Conservation (phyloP, 2,797 vertebrate species). For the Muscicapa comitata region DNA sequence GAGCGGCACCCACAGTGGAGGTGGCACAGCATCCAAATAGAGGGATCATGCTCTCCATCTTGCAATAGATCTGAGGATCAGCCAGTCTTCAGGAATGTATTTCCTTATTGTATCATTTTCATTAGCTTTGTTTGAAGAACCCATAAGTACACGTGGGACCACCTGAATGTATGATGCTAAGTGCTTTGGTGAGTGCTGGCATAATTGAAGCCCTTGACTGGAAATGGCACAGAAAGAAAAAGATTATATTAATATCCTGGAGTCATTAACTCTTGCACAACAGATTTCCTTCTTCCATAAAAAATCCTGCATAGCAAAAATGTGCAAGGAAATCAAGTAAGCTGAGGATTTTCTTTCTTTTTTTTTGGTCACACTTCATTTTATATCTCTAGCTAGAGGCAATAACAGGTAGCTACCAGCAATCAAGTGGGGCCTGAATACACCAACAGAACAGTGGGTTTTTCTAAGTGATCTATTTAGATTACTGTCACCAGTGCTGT, state of each 20-base stretch:
- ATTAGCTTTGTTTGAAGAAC: neutral
- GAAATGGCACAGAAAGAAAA: neutral
- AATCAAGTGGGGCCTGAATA: neutral
- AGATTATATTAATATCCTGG: neutral
- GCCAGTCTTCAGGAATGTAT: neutral
- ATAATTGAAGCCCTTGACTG: neutral
- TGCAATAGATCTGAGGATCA: neutral
- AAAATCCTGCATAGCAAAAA: neutral
- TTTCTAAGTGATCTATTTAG: neutral
- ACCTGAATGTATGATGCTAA: neutral
- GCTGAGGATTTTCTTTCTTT: neutral
- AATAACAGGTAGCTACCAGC: neutral
- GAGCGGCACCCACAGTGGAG: neutral
- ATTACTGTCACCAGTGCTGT: neutral
- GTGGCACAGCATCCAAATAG: neutral
- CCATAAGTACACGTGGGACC: neutral
- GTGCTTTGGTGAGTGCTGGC: neutral
- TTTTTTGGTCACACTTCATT: neutral
- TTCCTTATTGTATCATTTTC: neutral
- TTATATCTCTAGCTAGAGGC: neutral
- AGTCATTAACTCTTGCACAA: neutral
- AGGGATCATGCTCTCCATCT: fast-evolving
- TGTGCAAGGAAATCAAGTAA: neutral
- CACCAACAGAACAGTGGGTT: neutral
- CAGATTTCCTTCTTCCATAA: neutral